Percentiles rank a stretch among this genome's conserved stretches.
These are phyloP conservation scores for Lateolabrax maculatus DNA, from an alignment of 2,797 vertebrate genomes.

Conservation along the genomic window DNA sequence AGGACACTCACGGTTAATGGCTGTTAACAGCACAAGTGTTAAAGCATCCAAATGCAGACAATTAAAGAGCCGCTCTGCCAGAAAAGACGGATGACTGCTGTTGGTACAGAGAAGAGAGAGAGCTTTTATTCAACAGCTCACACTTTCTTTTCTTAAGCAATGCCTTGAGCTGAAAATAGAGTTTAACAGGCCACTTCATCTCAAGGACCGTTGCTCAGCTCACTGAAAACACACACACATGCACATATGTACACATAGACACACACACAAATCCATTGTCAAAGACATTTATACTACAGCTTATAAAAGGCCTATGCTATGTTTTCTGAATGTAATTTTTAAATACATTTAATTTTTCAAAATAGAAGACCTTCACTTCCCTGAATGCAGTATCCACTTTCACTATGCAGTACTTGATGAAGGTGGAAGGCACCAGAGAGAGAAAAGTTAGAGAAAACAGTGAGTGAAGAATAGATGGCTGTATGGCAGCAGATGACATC, in stretches of 20 bases:
- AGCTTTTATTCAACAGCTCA: conserved; percentile 68
- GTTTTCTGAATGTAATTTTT: conserved; percentile 2
- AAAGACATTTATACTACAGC: conserved; percentile 2
- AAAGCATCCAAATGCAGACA: conserved; percentile 94
- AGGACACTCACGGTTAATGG: conserved; percentile 93
- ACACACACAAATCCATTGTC: conserved; percentile 4
- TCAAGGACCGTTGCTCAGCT: conserved; percentile 59
- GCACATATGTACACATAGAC: conserved; percentile 5
- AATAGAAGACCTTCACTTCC: background rate
- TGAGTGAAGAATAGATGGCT: conserved; percentile 51
- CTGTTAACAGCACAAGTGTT: conserved; percentile 95
- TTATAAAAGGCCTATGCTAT: background rate
- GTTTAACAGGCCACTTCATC: conserved; percentile 77
- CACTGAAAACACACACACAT: conserved; percentile 26
- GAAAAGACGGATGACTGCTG: conserved; percentile 89
- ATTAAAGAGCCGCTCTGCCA: conserved; percentile 89
- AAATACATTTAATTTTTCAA: background rate
- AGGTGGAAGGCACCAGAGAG: conserved; percentile 18
- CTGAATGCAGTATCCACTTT: background rate
- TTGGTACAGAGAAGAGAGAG: conserved; percentile 81
- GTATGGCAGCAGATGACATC: conserved; percentile 52
- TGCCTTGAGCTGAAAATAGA: conserved; percentile 66
- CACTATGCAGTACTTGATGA: too few relatives aligned
- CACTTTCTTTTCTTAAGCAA: conserved; percentile 85
- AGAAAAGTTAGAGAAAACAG: conserved; percentile 23